These are phyloP conservation scores for Amiota mariae DNA, from an alignment of 2,888 invertebrate genomes.

Conservation along the genomic window DNA sequence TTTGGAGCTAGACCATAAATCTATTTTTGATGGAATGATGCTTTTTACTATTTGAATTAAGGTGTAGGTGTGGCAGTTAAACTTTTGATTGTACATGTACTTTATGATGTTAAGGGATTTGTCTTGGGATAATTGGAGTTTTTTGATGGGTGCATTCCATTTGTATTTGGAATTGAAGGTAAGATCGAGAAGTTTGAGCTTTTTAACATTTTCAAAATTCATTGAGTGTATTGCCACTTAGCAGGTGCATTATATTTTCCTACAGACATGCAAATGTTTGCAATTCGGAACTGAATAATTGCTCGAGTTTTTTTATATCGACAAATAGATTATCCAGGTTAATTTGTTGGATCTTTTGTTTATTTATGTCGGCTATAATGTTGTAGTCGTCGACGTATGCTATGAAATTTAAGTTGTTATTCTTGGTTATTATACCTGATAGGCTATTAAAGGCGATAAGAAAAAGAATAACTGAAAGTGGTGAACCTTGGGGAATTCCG, in stretches of 20 bases:
- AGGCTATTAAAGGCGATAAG: background rate
- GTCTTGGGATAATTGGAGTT: no score
- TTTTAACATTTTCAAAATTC: background rate
- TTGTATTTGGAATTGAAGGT: background rate
- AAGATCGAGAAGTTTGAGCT: background rate
- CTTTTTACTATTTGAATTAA: background rate
- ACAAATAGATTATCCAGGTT: background rate
- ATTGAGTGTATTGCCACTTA: background rate
- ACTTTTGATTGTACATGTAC: no score
- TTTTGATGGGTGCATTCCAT: background rate
- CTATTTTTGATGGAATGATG: background rate
- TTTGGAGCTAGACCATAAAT: background rate
- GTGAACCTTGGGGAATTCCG: no score
- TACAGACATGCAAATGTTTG: background rate
- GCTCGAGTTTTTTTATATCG: background rate
- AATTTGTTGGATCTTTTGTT: conserved; percentile 32
- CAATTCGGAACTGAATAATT: background rate
- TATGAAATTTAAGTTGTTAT: background rate
- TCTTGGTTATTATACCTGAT: background rate
- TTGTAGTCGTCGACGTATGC: no score
- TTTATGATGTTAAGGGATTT: no score
- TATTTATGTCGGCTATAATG: background rate
- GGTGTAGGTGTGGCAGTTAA: no score
- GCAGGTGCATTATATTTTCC: background rate
- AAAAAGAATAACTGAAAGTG: no score